Evolutionary conservation across 2,888 invertebrate species (phyloP), one percentile per base, ranked within the genome.

Genomic region (Scaeva pyrastri): DNA sequence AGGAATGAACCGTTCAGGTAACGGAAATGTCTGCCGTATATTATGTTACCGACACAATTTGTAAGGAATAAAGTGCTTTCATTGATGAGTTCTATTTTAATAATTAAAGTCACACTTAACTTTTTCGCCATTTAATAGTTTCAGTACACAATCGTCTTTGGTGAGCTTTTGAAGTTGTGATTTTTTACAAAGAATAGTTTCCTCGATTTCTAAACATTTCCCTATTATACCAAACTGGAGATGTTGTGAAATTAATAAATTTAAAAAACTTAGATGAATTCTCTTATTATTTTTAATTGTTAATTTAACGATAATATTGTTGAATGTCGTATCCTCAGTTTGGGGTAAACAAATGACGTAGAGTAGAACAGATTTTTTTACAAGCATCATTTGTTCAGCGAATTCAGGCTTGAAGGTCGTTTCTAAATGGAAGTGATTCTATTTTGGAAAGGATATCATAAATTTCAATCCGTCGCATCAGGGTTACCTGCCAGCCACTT

Each of bases 61-160:
- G 78, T 56, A 14, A 88, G 36, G 36, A 88, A 82, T 39, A 79
- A 23, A 43, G 82, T 82, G 11, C 85, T 43, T 19, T 75, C 75
- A 16, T 56, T 55, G 12, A 88, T 75, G n/a, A 84, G 58, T 81
- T 88, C 80, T 26, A 80, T 56, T 77, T 74, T 84, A n/a, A 19
- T 70, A 73, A 36, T 74, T 75, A 14, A 83, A 80, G 21, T 87
- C 58, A 39, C 87, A 80, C 2, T 45, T 39, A 70, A 75, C 73
- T 7, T 56, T 48, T 73, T 68, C 70, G n/a, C 86, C 73, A 23
- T 60, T 79, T 12, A 79, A 73, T 7, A 84, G 23, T 68, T 78
- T 62, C 16, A 68, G 36, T 14, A 71, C 79, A 48, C 81, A 74
- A 11, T 60, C 31, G n/a, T n/a, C n/a, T n/a, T n/a, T n/a, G n/a